phyloP scores from a whole-genome alignment of 2,888 invertebrate species.

The Nomada fucata region DNA sequence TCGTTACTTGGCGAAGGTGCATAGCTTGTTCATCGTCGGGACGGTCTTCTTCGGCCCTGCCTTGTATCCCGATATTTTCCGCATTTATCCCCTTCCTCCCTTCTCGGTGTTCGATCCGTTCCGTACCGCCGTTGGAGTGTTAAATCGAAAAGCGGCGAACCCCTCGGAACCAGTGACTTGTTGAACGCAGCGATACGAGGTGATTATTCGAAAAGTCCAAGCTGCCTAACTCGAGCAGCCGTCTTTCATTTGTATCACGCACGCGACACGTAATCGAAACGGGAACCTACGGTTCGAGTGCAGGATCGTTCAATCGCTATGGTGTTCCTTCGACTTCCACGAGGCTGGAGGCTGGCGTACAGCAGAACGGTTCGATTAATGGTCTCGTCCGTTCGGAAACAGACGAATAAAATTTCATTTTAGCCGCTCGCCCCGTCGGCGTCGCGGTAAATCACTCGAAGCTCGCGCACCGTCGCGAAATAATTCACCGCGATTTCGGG shows the following conservation, averaged over 20 bases:
- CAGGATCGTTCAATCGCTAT: neutral
- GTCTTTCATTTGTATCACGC: too few relatives aligned
- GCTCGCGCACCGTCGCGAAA: neutral
- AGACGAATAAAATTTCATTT: neutral
- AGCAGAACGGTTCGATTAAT: neutral
- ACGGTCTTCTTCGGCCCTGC: too few relatives aligned
- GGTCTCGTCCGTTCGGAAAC: neutral
- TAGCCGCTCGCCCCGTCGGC: neutral
- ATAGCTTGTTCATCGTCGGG: too few relatives aligned
- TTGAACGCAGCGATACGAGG: slow-evolving; percentile 49
- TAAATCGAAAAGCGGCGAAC: neutral
- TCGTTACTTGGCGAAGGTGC: neutral
- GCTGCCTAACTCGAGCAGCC: neutral
- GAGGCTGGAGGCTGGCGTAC: neutral
- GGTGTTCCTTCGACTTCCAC: neutral
- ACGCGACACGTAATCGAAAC: too few relatives aligned
- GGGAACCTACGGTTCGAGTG: neutral
- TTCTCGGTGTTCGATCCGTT: neutral
- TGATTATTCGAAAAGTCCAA: slow-evolving; percentile 32
- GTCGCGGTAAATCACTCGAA: slow-evolving; percentile 11
- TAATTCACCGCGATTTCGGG: neutral
- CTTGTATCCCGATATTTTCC: too few relatives aligned
- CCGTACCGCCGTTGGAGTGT: slow-evolving; percentile 7
- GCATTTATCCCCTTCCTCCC: neutral
- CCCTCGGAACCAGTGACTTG: slow-evolving; percentile 41